Percentiles rank a stretch among this genome's conserved stretches.
Conservation (phyloP, 1,140 invertebrate species). For the Bombus huntii region DNA sequence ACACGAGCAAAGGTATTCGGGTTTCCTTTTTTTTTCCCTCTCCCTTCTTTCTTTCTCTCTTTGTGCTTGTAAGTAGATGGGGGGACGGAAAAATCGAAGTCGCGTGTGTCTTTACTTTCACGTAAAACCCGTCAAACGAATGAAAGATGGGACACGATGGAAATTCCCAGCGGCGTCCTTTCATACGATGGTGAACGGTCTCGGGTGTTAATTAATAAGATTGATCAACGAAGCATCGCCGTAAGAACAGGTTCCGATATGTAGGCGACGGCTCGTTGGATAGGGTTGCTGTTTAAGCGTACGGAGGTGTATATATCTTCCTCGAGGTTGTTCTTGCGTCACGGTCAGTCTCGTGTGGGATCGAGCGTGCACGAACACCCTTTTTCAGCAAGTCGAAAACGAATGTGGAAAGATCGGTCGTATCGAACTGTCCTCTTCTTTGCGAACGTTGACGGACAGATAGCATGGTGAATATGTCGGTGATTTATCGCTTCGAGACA, state of each 20-base stretch:
- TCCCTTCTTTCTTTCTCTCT: not conserved
- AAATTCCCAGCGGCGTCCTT: conserved; percentile 59
- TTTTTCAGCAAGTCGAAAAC: not conserved
- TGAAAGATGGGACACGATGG: conserved; percentile 64
- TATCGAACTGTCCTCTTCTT: not conserved
- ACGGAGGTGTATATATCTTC: conserved; percentile 7
- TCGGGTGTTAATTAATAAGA: conserved; percentile 77
- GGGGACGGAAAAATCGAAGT: conserved; percentile 43
- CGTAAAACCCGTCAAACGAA: conserved; percentile 51
- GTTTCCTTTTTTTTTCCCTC: not conserved
- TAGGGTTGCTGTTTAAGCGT: conserved; percentile 10
- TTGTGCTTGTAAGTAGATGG: not conserved
- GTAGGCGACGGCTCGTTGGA: not conserved
- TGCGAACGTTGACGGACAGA: not conserved
- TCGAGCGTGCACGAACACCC: conserved; percentile 4
- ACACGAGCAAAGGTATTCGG: not conserved
- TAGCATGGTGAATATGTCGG: not conserved
- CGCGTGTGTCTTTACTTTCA: conserved; percentile 19
- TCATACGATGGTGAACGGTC: conserved; percentile 3
- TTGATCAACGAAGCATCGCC: conserved; percentile 70
- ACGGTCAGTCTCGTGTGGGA: not conserved
- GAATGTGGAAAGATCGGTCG: not conserved
- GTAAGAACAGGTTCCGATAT: conserved; percentile 66
- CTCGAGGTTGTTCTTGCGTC: conserved; percentile 24
- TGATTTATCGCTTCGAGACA: not conserved